Conservation (phyloP, 1,140 invertebrate genomes). For the Diorhabda elongata region DNA sequence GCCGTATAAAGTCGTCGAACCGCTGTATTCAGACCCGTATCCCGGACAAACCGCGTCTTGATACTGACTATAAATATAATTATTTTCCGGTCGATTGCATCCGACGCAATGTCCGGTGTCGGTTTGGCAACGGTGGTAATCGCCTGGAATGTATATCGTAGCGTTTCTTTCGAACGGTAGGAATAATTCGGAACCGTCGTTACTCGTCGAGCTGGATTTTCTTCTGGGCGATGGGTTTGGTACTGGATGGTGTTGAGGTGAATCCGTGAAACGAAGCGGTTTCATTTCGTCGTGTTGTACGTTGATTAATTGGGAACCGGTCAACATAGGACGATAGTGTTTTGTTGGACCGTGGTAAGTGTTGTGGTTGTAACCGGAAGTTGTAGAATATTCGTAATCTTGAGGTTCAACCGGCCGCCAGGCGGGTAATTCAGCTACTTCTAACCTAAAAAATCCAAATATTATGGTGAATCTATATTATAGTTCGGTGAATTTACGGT, state of each 20-base stretch:
- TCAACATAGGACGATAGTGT: conserved; percentile 68
- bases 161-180: conserved; percentile 49
- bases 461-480: conserved; percentile 11
- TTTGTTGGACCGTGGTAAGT: conserved; percentile 85
- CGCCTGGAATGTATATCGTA: conserved; percentile 55
- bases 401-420: conserved; percentile 40
- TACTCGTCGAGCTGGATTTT: conserved; percentile 63
- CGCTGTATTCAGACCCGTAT: conserved; percentile 46
- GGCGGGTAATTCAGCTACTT: conserved; percentile 36
- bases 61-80: conserved; percentile 31
- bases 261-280: conserved; percentile 72
- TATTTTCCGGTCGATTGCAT: conserved; percentile 21
- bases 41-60: conserved; percentile 34
- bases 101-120: conserved; percentile 31
- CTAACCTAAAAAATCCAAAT: conserved; percentile 31
- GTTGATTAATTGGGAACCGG: conserved; percentile 45
- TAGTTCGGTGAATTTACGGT: not conserved
- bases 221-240: conserved; percentile 67
- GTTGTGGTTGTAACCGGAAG: conserved; percentile 71
- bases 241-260: conserved; percentile 62
- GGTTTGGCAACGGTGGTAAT: conserved; percentile 45
- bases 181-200: conserved; percentile 57
- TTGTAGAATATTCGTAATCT: conserved; percentile 56
- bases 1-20: conserved; percentile 42
- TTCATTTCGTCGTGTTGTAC: conserved; percentile 55